Percentiles rank a stretch among this genome's conserved stretches.
These are phyloP conservation scores for Romanogobio albipinnatus DNA, from an alignment of 2,113 vertebrate species.

Conservation along the genomic window DNA sequence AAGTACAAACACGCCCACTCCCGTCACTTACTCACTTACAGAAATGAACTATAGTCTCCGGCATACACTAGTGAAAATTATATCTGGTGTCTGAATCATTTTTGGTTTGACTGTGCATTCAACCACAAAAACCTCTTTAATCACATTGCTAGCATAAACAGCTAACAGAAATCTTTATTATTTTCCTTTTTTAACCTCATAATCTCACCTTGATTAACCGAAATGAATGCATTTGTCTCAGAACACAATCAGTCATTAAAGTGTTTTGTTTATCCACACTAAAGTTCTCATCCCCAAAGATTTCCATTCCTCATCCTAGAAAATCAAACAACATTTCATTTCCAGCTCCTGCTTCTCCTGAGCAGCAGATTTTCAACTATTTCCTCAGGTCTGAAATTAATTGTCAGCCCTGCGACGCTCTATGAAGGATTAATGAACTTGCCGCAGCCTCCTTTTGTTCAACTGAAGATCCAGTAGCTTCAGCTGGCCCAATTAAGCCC, in stretches of 20 bases:
- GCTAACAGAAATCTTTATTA: background rate
- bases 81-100: too few relatives aligned
- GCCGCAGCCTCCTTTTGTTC: conserved; percentile 35
- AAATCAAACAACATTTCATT: conserved; percentile 28
- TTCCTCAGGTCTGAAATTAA: conserved; percentile 54
- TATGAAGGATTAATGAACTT: conserved; percentile 45
- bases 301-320: conserved; percentile 29
- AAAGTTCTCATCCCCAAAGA: background rate
- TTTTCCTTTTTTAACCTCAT: background rate
- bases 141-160: background rate
- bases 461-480: conserved; percentile 56
- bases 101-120: background rate
- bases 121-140: background rate
- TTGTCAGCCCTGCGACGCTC: conserved; percentile 34
- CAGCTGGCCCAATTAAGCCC: conserved; percentile 62
- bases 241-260: background rate
- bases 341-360: conserved; percentile 24
- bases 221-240: background rate
- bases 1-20: too few relatives aligned
- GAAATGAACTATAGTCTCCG: too few relatives aligned
- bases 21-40: too few relatives aligned
- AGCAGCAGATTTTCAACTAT: conserved; percentile 22
- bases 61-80: too few relatives aligned
- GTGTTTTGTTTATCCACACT: background rate
- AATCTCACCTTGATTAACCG: background rate